Base-by-base conservation (phyloP, 2,888 invertebrate species). In the Carcina quercana region DNA sequence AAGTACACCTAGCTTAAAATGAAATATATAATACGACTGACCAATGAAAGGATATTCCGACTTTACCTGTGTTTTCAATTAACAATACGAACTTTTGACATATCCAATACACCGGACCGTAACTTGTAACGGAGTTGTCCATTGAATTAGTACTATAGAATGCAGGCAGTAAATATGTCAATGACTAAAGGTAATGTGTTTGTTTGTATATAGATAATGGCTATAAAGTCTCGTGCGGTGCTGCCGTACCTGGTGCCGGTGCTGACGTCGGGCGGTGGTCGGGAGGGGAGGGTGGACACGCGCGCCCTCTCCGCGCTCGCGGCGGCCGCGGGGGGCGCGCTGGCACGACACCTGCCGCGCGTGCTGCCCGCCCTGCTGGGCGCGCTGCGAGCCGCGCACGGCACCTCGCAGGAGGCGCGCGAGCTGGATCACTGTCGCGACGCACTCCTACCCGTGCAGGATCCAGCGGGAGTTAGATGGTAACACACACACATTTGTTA, bases 191-290 rank as follows among this genome's bases (percentile, higher is more conserved):
- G n/a, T n/a, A n/a, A n/a, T n/a, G n/a, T n/a, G n/a, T n/a, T n/a
- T n/a, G n/a, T n/a, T n/a, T n/a, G n/a, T n/a, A 1, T 10, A 7
- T 38, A 78, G 76, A 95, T 99, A 22, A 97, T 99, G 96, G 92
- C 95, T 8, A 94, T 98, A 35, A 98, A 98, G 80, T 96, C 97
- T 0, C 88, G 95, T 48, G 97, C 96, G 0, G 97, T 98, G 33
- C 83, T 99, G 47, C 98, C 98, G 1, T 98, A 97, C 76, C 87
- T 99, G 40, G 93, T 99, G 39, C 98, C 98, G 3, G 63, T 64
- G 40, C 45, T 57, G 47, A 34, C 32, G 22, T 31, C 28, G 34
- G 41, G 52, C 37, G 53, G 59, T 38, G 7, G 46, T 41, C 33
- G 50, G 43, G 48, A 52, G 36, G 36, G 62, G 48, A 20, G 96